Conservation (phyloP, 37 sponge, comb jelly and placozoan genomes). For the Dysidea cf. avara region DNA sequence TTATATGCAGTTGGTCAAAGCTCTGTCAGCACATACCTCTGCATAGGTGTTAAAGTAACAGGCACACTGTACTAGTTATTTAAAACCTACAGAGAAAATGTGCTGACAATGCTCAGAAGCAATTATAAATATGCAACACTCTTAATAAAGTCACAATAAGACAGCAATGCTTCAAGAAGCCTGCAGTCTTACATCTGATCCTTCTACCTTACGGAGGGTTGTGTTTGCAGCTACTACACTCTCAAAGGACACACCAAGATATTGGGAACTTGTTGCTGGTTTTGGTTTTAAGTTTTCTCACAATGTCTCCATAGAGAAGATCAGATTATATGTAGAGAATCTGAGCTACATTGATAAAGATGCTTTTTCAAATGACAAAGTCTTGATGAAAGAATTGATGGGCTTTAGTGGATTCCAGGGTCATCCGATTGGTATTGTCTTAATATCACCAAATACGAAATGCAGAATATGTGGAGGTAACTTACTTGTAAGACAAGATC, state of each 20-base stretch:
- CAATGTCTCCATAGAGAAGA: neutral
- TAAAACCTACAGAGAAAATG: too few relatives aligned
- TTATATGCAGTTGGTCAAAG: too few relatives aligned
- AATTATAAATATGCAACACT: too few relatives aligned
- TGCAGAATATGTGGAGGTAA: neutral
- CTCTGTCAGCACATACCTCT: too few relatives aligned
- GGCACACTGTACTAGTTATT: too few relatives aligned
- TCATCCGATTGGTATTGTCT: neutral
- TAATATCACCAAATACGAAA: neutral
- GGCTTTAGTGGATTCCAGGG: too few relatives aligned
- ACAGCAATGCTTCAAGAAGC: too few relatives aligned
- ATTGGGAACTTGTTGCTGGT: constrained; percentile 7
- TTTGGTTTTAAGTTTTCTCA: neutral
- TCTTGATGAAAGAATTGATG: too few relatives aligned
- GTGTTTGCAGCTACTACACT: neutral
- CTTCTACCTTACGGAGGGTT: neutral
- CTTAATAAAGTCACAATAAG: too few relatives aligned
- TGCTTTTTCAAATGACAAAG: neutral
- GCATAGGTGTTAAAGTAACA: too few relatives aligned
- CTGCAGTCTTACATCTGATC: neutral
- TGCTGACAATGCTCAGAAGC: too few relatives aligned
- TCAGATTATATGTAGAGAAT: constrained; percentile 9
- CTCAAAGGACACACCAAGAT: constrained; percentile 1
- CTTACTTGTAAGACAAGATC: neutral
- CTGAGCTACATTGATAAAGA: neutral